phyloP scores from a whole-genome alignment of 92 coral and sea anemone genomes.

The Pocillopora grandis region DNA sequence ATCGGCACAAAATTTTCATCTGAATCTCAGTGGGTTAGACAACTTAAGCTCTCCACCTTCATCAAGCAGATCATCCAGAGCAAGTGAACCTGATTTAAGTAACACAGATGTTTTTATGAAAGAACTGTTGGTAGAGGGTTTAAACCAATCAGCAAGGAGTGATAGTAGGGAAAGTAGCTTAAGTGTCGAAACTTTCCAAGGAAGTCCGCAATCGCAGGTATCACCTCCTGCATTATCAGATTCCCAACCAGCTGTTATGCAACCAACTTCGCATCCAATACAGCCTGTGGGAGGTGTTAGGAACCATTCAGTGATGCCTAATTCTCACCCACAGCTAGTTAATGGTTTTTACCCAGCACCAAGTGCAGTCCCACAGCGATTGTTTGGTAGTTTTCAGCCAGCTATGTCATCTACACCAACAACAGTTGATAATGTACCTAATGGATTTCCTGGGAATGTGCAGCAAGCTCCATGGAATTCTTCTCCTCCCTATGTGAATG shows the following conservation, averaged over 20 bases:
- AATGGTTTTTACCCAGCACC: constrained; percentile 24
- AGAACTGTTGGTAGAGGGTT: constrained; percentile 46
- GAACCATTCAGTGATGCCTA: constrained; percentile 20
- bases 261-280: constrained; percentile 32
- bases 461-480: constrained; percentile 9
- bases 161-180: constrained; percentile 13
- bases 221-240: constrained; percentile 46
- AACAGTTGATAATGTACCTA: constrained; percentile 28
- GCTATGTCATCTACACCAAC: constrained; percentile 83
- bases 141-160: not conserved
- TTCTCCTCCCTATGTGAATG: constrained; percentile 18
- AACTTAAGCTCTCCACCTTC: constrained; percentile 60
- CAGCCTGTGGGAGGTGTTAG: constrained; percentile 22
- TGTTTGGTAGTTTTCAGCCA: constrained; percentile 65
- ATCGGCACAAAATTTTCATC: not conserved
- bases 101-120: constrained; percentile 71
- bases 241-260: constrained; percentile 38
- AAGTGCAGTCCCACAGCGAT: constrained; percentile 33
- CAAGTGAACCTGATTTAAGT: constrained; percentile 65
- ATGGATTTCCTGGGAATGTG: constrained; percentile 17
- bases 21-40: constrained; percentile 55
- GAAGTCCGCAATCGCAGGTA: constrained; percentile 26
- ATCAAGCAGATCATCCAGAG: constrained; percentile 67
- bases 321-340: constrained; percentile 16
- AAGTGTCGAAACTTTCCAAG: constrained; percentile 29